Evolutionary conservation across 2,113 vertebrate genomes (phyloP), one percentile per base, ranked within the genome.

Genomic region (Echinops telfairi): DNA sequence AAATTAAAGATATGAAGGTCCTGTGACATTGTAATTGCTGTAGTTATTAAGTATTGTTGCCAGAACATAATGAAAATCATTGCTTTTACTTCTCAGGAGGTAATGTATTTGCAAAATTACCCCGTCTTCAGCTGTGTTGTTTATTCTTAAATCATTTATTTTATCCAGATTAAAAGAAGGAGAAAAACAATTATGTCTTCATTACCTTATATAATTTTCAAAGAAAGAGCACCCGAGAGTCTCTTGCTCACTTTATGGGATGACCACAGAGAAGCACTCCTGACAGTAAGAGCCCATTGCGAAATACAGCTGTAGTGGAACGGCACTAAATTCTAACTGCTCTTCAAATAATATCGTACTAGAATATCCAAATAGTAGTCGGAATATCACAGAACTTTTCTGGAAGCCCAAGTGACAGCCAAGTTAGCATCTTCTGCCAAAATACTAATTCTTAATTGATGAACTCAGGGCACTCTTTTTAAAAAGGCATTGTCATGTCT

Each of bases 121-220:
- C 89, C 79, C 77, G 93, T 80, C 86, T 96, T 73, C 57, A 81
- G 87, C 78, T 70, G 93, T 92, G 36, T 31, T 95, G 58, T 90
- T 94, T 95, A 94, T 91, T 96, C 83, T 92, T 71, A 81, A 92
- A 76, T 86, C 76, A 94, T 91, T 92, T 95, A 70, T 96, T 96
- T 95, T 64, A 85, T 83, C 29, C 70, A 91, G 77, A 82, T 92
- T 93, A 88, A 47, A 57, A 94, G 62, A 22, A 38, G 16, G 58
- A 82, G 87, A n/a, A 64, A 81, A 87, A 43, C 88, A 95, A 95
- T 94, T 84, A 83, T 75, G 19, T 53, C 76, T 96, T 95, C 86
- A 94, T 95, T 93, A 92, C 53, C 75, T 94, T 75, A 80, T 70
- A 71, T 89, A 66, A 92, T 75, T 96, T 89, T 83, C 89, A 77